These are phyloP conservation scores for Galleria mellonella DNA, from an alignment of 1,140 invertebrate species.

Conservation along the genomic window DNA sequence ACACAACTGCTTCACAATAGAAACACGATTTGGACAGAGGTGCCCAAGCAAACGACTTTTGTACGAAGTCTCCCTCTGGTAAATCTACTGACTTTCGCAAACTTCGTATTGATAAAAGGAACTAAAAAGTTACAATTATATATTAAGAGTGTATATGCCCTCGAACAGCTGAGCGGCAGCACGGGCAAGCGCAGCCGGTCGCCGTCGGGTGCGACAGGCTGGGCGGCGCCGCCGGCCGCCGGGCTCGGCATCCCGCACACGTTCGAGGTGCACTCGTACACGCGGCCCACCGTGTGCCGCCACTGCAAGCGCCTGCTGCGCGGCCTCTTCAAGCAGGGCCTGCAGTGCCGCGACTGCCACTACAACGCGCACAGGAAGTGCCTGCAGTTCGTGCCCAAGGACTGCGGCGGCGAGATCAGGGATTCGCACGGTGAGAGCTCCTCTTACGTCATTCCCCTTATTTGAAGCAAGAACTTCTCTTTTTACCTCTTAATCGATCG, in stretches of 20 bases:
- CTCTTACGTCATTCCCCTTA: no score
- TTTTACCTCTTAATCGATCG: no score
- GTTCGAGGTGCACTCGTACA: slow-evolving; percentile 94
- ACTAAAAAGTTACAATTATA: no score
- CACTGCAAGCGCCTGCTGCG: slow-evolving; percentile 96
- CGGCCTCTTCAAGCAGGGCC: slow-evolving; percentile 97
- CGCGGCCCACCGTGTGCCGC: slow-evolving; percentile 95
- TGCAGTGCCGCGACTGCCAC: slow-evolving; percentile 98
- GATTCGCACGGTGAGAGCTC: slow-evolving; percentile 69
- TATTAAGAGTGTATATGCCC: no score
- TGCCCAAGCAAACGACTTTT: no score
- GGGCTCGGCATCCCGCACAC: slow-evolving; percentile 92
- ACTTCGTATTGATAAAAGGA: no score
- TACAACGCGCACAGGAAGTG: slow-evolving; percentile 99
- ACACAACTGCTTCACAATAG: no score
- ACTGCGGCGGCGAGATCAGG: slow-evolving; percentile 91
- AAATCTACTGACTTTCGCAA: no score
- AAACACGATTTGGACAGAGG: no score
- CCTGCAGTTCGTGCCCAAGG: slow-evolving; percentile 94
- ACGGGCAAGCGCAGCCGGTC: slow-evolving; percentile 74
- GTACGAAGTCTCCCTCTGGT: no score
- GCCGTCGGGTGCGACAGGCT: slow-evolving; percentile 80
- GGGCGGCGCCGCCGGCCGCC: slow-evolving; percentile 11
- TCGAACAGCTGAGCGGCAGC: slow-evolving; percentile 6
- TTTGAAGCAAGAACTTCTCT: no score